Base-by-base conservation (phyloP, 2,888 invertebrate species). In the Amaurobius ferox region DNA sequence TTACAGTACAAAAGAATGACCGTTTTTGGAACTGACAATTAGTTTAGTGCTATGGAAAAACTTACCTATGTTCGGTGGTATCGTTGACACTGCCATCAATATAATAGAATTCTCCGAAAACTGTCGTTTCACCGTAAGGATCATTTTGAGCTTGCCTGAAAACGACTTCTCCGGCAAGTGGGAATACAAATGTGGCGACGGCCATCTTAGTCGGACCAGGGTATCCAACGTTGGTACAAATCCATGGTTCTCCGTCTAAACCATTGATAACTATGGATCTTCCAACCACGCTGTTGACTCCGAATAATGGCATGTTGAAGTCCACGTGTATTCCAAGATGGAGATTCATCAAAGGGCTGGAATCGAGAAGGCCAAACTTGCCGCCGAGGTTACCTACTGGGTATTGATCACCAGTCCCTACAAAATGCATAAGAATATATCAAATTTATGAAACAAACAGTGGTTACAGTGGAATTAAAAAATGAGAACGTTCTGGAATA, bases 361-460 rank as follows among this genome's bases (percentile, higher is more conserved):
- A 78, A 28, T 74, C 83, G 19, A 91, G 87, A 3, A 88, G 79
- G n/a, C 92, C 92, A 87, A 92, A 94, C 91, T 98, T 98, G 26
- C 97, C 97, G 76, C 96, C 95, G 13, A 98, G 92, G 90, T 98
- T 97, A 0, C 98, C 98, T 1, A 97, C 92, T 0, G 96, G 94
- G 90, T 97, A 98, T 91, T 96, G 95, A 91, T 98, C 97, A 91
- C 96, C 96, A 0, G 96, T 96, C 40, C 95, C 96, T 89, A 0
- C 9, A 35, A 35, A 35, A 35, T 7, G 35, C 9, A 35, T 35
- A 9, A 5, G 35, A 9, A 7, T 5, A n/a, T n/a, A n/a, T n/a
- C n/a, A n/a, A n/a, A n/a, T n/a, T n/a, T n/a, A n/a, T n/a, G n/a
- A n/a, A n/a, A n/a, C n/a, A n/a, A n/a, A n/a, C n/a, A n/a, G n/a